phyloP scores from a whole-genome alignment of 2,797 vertebrate species.

The Diglossa cyanea region DNA sequence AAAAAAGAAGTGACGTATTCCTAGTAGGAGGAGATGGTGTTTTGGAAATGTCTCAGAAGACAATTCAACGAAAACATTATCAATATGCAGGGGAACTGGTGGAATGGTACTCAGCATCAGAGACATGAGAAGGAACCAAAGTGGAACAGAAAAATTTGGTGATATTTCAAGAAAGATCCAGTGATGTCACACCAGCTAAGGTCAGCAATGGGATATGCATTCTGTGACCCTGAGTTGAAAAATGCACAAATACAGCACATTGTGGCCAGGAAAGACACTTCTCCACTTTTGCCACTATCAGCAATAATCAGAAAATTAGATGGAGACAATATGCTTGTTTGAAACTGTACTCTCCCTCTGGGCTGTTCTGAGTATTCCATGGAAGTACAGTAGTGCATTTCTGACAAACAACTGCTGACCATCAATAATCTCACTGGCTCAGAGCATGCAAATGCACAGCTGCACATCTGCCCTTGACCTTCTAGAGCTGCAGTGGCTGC shows the following conservation, averaged over 20 bases:
- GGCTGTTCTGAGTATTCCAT: neutral
- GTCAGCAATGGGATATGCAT: neutral
- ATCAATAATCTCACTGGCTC: neutral
- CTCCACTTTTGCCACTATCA: neutral
- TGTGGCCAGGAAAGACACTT: neutral
- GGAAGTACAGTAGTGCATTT: neutral
- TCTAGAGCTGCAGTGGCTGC: neutral
- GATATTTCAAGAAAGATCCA: neutral
- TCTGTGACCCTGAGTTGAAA: neutral
- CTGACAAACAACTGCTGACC: neutral
- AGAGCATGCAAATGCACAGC: neutral
- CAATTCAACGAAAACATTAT: neutral
- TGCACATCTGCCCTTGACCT: neutral
- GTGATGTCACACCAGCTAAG: neutral
- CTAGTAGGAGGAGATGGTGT: neutral
- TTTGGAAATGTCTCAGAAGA: neutral
- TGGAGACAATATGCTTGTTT: neutral
- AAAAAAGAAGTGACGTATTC: neutral
- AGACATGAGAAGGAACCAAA: neutral
- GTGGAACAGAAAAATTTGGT: neutral
- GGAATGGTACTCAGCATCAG: neutral
- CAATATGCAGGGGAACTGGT: neutral
- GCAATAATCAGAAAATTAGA: slow-evolving; percentile 13
- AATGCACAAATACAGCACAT: neutral
- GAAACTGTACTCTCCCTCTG: neutral